phyloP scores from a whole-genome alignment of 2,113 vertebrate species.

The Arothron firmamentum region DNA sequence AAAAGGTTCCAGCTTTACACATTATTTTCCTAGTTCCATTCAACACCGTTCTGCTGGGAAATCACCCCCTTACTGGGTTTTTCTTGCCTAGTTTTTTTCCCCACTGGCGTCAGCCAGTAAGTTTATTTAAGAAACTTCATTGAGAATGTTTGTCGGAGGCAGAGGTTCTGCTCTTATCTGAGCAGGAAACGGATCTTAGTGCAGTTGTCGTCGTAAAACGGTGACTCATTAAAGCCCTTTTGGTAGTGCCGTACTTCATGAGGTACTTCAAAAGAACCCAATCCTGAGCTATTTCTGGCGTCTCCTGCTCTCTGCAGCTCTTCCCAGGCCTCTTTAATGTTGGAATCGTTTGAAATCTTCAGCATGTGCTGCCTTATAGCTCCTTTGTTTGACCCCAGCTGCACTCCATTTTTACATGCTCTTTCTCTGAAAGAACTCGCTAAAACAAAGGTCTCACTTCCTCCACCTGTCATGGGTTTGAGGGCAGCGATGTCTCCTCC shows the following conservation, averaged over 20 bases:
- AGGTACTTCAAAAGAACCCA: conserved; percentile 5
- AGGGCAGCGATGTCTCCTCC: neutral
- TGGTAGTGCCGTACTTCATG: neutral
- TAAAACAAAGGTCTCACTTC: neutral
- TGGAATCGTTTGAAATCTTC: conserved; percentile 33
- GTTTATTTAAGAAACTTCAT: no score
- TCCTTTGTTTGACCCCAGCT: conserved; percentile 32
- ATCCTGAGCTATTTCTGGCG: neutral
- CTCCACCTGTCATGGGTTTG: conserved; percentile 2
- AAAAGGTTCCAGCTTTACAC: no score
- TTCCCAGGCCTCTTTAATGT: conserved; percentile 33
- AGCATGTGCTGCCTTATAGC: conserved; percentile 65
- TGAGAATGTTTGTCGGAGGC: no score
- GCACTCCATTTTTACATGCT: conserved; percentile 12
- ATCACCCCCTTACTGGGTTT: no score
- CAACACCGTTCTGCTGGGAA: no score
- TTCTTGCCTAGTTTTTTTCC: no score
- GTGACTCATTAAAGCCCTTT: no score
- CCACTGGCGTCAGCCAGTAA: no score
- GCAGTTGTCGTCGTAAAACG: no score
- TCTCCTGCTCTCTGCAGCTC: conserved; percentile 15
- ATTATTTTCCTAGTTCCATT: no score
- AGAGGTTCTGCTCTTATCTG: no score
- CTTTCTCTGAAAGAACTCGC: neutral
- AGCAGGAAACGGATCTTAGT: conserved; percentile 1